Evolutionary conservation across 1,140 invertebrate species (phyloP).

Genomic region (Lepidurus couesii): DNA sequence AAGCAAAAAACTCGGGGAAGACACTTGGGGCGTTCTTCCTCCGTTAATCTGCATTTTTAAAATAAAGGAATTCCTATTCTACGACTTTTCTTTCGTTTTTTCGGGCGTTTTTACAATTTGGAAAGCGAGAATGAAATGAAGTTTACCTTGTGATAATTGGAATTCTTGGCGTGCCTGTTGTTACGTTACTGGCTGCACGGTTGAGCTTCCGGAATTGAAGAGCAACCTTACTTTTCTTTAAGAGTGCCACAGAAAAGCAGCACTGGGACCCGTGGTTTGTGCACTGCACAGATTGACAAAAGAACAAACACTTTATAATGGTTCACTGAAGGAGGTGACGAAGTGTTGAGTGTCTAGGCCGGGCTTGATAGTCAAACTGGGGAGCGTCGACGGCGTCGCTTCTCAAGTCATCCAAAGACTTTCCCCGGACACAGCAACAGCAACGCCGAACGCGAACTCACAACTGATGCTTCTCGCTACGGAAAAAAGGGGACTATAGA

Average conservation of each 20-base stretch:
- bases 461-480: neutral
- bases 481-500: neutral
- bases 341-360: neutral
- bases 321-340: neutral
- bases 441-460: neutral
- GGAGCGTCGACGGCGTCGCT: neutral
- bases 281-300: neutral
- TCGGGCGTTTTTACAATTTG: neutral
- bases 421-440: neutral
- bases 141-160: conserved; percentile 15
- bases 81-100: too few species aligned
- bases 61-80: too few species aligned
- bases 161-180: neutral
- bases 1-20: too few species aligned
- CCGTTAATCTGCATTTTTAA: too few species aligned
- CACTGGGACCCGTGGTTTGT: neutral
- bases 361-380: neutral
- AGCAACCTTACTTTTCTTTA: neutral
- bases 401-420: neutral
- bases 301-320: neutral
- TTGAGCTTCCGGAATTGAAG: neutral
- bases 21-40: too few species aligned
- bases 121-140: neutral
- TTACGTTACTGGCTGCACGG: neutral
- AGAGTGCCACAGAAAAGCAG: neutral